Conservation (phyloP, 2,888 invertebrate genomes). For the Platerodrilus igneus region DNA sequence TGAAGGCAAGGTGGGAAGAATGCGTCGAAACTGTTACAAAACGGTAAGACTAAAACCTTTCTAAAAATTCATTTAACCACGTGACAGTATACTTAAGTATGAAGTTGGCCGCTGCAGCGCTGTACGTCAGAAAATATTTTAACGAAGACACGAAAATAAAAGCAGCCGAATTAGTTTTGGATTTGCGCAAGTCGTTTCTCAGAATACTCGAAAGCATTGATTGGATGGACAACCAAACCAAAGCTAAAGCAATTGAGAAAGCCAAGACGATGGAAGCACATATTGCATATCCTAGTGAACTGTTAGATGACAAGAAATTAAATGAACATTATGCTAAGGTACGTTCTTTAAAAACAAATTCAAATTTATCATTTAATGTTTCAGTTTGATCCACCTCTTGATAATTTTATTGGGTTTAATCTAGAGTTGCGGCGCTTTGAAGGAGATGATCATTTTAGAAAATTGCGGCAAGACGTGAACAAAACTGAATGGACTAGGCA, state of each 20-base stretch:
- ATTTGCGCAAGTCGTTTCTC: conserved; percentile 39
- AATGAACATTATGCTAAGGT: conserved; percentile 68
- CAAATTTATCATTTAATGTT: no score
- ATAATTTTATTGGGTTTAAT: conserved; percentile 48
- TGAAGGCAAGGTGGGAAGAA: conserved; percentile 13
- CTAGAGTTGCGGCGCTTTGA: conserved; percentile 51
- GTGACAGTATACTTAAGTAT: conserved; percentile 56
- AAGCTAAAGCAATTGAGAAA: conserved; percentile 36
- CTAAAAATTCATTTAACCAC: no score
- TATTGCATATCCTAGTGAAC: conserved; percentile 55
- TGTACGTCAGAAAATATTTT: conserved; percentile 78
- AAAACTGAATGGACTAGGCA: conserved; percentile 53
- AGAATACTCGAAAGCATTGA: conserved; percentile 35
- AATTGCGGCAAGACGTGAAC: conserved; percentile 50
- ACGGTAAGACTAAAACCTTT: conserved; percentile 4
- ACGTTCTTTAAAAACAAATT: no score
- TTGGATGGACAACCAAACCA: conserved; percentile 42
- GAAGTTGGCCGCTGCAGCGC: conserved; percentile 65
- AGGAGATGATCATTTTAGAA: conserved; percentile 38
- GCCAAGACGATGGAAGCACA: conserved; percentile 58
- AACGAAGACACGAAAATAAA: conserved; percentile 46
- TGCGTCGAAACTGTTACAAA: conserved; percentile 5
- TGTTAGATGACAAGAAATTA: conserved; percentile 51
- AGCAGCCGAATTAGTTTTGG: conserved; percentile 36
- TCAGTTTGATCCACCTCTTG: conserved; percentile 44